A percentile compares a stretch with the other conserved stretches of the same genome.
These are phyloP conservation scores for Phataginus tetradactyla DNA, from an alignment of 2,797 vertebrate genomes.

Conservation along the genomic window DNA sequence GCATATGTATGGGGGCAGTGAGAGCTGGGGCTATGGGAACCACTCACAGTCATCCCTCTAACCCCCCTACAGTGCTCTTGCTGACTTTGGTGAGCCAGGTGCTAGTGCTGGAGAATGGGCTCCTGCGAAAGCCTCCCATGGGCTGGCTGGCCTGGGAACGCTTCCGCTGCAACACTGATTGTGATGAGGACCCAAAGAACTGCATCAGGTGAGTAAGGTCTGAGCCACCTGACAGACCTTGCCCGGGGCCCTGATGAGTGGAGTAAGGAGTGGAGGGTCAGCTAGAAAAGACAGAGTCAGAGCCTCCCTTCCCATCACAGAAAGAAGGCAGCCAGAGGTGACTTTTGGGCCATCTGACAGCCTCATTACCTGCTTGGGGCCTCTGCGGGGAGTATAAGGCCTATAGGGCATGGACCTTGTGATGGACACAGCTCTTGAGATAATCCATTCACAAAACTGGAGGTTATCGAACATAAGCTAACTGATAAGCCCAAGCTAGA, in stretches of 20 bases:
- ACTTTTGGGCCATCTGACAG: background rate
- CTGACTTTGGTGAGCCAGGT: constrained; percentile 73
- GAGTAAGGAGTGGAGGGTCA: background rate
- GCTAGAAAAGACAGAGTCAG: background rate
- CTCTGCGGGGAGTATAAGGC: background rate
- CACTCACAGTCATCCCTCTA: background rate
- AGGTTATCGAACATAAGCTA: background rate
- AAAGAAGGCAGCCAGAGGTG: background rate
- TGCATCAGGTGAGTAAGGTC: constrained; percentile 91
- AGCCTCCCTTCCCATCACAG: background rate
- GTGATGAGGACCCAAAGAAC: constrained; percentile 91
- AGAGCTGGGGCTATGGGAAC: background rate
- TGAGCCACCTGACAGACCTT: fast-evolving
- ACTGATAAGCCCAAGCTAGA: background rate
- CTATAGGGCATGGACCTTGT: background rate
- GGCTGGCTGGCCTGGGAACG: constrained; percentile 98
- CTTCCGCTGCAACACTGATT: constrained; percentile 94
- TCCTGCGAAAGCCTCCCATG: constrained; percentile 94
- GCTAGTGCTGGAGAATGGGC: constrained; percentile 92
- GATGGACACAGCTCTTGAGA: background rate
- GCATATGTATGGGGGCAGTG: no score
- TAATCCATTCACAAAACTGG: no score
- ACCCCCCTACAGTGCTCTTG: constrained; percentile 8
- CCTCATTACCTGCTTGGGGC: background rate
- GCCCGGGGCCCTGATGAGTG: fast-evolving